Evolutionary conservation across 2,797 vertebrate species (phyloP).

Genomic region (Schizopygopsis malacanthus): DNA sequence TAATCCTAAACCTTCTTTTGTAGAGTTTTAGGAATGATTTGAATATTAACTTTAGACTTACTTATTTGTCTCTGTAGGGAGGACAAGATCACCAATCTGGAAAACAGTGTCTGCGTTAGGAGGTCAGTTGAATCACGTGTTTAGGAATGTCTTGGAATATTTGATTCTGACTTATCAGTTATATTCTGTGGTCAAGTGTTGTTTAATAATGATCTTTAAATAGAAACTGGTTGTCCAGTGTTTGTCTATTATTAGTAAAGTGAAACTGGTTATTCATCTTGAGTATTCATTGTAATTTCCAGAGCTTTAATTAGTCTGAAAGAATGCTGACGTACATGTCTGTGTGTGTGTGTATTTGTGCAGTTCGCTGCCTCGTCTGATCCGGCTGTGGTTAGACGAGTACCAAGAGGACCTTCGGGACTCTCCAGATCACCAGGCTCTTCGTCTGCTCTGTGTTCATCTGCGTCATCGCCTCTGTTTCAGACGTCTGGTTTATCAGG

Average conservation of each 20-base stretch:
- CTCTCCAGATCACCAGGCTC: slow-evolving; percentile 75
- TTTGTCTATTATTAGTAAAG: background rate
- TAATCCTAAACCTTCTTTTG: background rate
- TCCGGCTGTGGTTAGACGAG: slow-evolving; percentile 82
- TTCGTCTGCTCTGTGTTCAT: slow-evolving; percentile 74
- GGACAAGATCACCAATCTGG: slow-evolving; percentile 64
- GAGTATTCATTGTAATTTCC: background rate
- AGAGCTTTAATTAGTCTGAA: background rate
- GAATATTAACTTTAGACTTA: background rate
- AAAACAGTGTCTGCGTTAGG: slow-evolving; percentile 64
- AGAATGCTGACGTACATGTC: background rate
- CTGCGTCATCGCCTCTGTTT: slow-evolving; percentile 73
- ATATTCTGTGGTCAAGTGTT: background rate
- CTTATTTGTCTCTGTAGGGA: slow-evolving; percentile 68
- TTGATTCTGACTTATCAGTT: background rate
- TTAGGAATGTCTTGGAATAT: background rate
- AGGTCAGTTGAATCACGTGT: slow-evolving; percentile 68
- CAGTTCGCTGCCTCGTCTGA: slow-evolving; percentile 70
- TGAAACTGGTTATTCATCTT: background rate
- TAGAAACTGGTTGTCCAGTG: background rate
- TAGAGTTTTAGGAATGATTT: background rate
- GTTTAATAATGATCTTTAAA: background rate
- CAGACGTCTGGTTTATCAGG: slow-evolving; percentile 68
- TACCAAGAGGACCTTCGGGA: slow-evolving; percentile 83
- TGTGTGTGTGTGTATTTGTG: slow-evolving; percentile 3